Percentiles rank a stretch among this genome's conserved stretches.
Conservation (phyloP, 2,113 vertebrate species). For the Petaurus breviceps region DNA sequence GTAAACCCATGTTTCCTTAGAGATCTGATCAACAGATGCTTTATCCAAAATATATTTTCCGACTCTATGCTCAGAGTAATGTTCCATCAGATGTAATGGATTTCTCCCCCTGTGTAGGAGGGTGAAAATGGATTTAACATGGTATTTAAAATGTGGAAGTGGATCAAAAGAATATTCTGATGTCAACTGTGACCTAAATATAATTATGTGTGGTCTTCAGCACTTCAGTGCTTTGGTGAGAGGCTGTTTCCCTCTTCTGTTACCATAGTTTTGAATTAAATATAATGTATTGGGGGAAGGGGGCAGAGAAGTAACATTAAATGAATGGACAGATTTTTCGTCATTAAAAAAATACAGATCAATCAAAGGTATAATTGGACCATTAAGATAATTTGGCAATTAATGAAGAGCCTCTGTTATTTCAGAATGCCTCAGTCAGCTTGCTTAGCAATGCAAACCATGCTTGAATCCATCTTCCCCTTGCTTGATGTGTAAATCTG, state of each 20-base stretch:
- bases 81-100: constrained; percentile 15
- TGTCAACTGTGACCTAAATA: not conserved
- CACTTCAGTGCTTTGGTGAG: not conserved
- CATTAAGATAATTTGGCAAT: constrained; percentile 51
- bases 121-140: constrained; percentile 19
- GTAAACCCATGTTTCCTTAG: constrained; percentile 43
- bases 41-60: constrained; percentile 34
- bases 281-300: not conserved
- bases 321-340: constrained; percentile 36
- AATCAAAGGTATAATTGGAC: constrained; percentile 37
- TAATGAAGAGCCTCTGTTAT: constrained; percentile 46
- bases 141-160: constrained; percentile 34
- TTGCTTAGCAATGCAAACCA: constrained; percentile 2
- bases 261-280: constrained; percentile 35
- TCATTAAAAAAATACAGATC: constrained; percentile 42
- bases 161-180: not conserved
- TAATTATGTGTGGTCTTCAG: not conserved
- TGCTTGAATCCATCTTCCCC: constrained; percentile 36
- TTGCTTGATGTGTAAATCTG: not conserved
- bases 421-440: constrained; percentile 35
- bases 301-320: not conserved
- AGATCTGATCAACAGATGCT: constrained; percentile 38
- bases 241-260: not conserved
- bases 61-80: not conserved
- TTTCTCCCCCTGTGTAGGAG: constrained; percentile 27